Evolutionary conservation across 2,113 vertebrate species (phyloP), one percentile per base, ranked within the genome.

Genomic region (Melospiza melodia): DNA sequence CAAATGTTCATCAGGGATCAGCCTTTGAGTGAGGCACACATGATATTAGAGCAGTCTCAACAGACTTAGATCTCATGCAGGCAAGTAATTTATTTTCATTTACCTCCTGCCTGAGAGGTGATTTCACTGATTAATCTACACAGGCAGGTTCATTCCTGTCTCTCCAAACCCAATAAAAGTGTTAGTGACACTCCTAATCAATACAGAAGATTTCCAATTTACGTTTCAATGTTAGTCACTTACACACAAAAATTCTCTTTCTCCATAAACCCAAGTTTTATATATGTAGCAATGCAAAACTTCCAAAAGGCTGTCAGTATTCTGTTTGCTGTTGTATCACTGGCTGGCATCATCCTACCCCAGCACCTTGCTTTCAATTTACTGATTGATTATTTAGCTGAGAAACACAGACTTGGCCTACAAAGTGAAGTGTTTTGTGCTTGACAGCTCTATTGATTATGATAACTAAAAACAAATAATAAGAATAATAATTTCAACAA

Each of bases 21-120:
- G n/a, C 51, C 51, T 73, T 27, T 55, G 43, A 84, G 37, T 46
- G 41, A 93, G 62, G 78, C 12, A 81, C 9, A 83, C 65, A 65
- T 3, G 43, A 33, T 51, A 80, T 46, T 15, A 90, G 6, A 72
- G 22, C 41, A 73, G 31, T 46, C 58, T 68, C 63, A 31, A 76
- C 12, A 92, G 46, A 82, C 33, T 82, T 59, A 31, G 46, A 82
- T 73, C 71, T 83, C 4, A 4, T 9, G 21, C 66, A 71, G 58
- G 41, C 55, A 63, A 92, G 68, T 71, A 2, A 94, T 97, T 88
- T 86, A 93, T 94, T 93, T 95, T 90, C 76, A 95, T 95, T 94
- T 92, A 86, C 84, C 33, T 88, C 46, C 79, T 73, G 65, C 66
- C 73, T 78, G 57, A 92, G 69, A 89, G 18, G n/a, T 72, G 91